phyloP scores from a whole-genome alignment of 2,113 vertebrate genomes.

The Ginglymostoma cirratum region DNA sequence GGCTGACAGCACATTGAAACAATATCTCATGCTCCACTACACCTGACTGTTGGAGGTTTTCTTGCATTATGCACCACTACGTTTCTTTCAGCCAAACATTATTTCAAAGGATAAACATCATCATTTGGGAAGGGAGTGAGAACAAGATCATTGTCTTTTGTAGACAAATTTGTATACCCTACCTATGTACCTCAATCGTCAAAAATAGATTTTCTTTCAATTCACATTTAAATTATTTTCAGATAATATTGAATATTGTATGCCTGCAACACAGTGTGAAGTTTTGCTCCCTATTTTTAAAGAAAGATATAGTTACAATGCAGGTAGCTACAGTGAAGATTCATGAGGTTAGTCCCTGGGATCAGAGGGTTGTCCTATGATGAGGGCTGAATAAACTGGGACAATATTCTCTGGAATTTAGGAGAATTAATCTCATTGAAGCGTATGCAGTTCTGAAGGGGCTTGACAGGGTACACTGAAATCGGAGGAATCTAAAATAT shows the following conservation, averaged over 20 bases:
- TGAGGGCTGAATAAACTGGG: background rate
- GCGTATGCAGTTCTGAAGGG: background rate
- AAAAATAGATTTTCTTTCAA: background rate
- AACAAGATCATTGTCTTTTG: background rate
- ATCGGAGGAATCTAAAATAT: background rate
- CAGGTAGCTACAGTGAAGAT: background rate
- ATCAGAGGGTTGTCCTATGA: background rate
- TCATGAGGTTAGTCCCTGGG: background rate
- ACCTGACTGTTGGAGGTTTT: background rate
- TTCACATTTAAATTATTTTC: background rate
- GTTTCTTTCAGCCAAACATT: background rate
- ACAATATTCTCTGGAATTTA: background rate
- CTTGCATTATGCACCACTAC: constrained; percentile 3
- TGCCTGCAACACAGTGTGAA: background rate
- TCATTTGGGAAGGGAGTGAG: background rate
- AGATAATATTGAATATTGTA: background rate
- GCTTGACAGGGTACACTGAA: background rate
- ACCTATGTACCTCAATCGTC: background rate
- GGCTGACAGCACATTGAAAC: background rate
- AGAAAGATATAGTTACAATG: background rate
- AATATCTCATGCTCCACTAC: constrained; percentile 24
- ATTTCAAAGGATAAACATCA: background rate
- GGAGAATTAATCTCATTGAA: background rate
- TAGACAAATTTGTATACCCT: background rate
- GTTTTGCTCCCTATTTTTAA: background rate